Percentiles rank a stretch among this genome's conserved stretches.
These are phyloP conservation scores for Mactromeris polynyma DNA, from an alignment of 2,888 invertebrate species.

Conservation along the genomic window DNA sequence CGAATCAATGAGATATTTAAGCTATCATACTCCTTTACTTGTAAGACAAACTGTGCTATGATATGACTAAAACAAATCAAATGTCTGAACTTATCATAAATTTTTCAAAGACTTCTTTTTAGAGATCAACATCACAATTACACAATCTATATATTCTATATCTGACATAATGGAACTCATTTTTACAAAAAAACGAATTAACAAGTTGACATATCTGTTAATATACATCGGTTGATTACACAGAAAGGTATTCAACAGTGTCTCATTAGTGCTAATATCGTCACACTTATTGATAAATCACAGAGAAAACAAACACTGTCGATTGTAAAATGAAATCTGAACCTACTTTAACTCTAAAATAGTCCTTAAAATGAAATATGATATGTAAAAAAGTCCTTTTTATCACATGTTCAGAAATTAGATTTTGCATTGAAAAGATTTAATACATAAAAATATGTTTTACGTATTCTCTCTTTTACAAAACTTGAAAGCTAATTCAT, in stretches of 20 bases:
- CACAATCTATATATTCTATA: background rate
- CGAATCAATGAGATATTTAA: too few species aligned
- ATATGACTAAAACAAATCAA: too few species aligned
- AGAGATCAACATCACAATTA: too few species aligned
- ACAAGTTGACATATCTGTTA: background rate
- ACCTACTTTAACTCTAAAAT: slow-evolving; percentile 7
- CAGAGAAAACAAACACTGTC: slow-evolving; percentile 27
- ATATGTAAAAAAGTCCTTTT: background rate
- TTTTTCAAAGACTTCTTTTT: too few species aligned
- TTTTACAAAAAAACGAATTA: background rate
- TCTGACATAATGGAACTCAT: background rate
- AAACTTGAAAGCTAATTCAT: too few species aligned
- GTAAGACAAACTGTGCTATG: too few species aligned
- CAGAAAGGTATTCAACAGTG: background rate
- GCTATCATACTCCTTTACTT: too few species aligned
- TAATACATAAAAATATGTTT: background rate
- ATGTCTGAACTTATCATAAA: too few species aligned
- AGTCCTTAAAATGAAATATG: slow-evolving; percentile 31
- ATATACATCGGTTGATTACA: background rate
- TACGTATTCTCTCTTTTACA: too few species aligned
- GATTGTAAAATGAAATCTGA: slow-evolving; percentile 9
- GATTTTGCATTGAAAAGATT: background rate
- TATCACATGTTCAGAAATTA: background rate
- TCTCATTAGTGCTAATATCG: slow-evolving; percentile 42
- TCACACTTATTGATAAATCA: slow-evolving; percentile 15